A percentile compares a stretch with the other conserved stretches of the same genome.
Conservation (phyloP, 1,140 invertebrate species). For the Brachionus asplanchnoidis region DNA sequence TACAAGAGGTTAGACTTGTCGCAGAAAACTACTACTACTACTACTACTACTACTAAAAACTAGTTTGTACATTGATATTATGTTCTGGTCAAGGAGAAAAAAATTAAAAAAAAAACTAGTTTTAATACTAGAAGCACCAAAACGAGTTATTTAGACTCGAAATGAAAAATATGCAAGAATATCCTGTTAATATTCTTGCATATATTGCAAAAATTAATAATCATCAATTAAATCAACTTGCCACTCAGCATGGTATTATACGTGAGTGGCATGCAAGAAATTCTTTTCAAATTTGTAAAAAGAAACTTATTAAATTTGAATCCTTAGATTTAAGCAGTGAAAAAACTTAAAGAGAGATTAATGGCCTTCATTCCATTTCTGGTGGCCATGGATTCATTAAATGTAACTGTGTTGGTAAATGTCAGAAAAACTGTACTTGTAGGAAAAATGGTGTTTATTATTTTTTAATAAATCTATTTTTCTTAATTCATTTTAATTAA, state of each 20-base stretch:
- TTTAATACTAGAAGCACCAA: too few relatives aligned
- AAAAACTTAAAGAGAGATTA: not conserved
- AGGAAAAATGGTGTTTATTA: not conserved
- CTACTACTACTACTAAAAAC: too few relatives aligned
- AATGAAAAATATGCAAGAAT: too few relatives aligned
- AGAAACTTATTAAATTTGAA: not conserved
- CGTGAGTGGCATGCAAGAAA: not conserved
- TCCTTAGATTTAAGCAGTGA: not conserved
- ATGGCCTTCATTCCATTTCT: not conserved
- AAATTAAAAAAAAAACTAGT: too few relatives aligned
- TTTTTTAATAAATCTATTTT: too few relatives aligned
- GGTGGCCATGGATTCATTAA: not conserved
- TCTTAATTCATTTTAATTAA: too few relatives aligned
- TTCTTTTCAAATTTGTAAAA: too few relatives aligned
- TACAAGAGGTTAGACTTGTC: too few relatives aligned
- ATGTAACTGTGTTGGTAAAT: not conserved
- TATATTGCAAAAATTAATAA: not conserved
- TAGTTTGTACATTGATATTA: too few relatives aligned
- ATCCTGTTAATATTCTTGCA: not conserved
- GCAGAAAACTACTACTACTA: too few relatives aligned
- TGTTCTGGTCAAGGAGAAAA: too few relatives aligned
- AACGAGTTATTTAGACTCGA: too few relatives aligned
- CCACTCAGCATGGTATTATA: not conserved
- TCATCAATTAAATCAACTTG: not conserved
- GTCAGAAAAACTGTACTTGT: conserved; percentile 13